Conservation (phyloP, 2,113 vertebrate genomes). For the Percina caprodes region DNA sequence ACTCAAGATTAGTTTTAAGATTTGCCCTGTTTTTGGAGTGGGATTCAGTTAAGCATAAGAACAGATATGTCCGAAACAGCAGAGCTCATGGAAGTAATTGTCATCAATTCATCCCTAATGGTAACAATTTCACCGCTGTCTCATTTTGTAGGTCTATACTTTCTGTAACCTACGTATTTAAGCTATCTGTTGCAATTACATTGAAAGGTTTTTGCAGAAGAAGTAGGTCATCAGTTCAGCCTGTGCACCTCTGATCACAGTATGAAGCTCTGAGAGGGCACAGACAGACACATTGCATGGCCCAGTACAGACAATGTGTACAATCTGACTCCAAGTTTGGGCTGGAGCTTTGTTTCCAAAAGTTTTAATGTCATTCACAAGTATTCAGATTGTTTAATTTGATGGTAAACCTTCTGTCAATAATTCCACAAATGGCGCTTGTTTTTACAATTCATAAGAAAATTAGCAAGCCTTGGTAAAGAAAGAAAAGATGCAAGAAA, state of each 20-base stretch:
- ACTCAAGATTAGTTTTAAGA: conserved; percentile 5
- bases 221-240: conserved; percentile 71
- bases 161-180: conserved; percentile 38
- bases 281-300: neutral
- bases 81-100: neutral
- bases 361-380: neutral
- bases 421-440: neutral
- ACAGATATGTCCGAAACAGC: neutral
- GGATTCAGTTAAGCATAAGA: neutral
- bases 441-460: neutral
- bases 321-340: neutral
- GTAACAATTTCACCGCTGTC: conserved; percentile 1
- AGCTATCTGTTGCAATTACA: conserved; percentile 66
- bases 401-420: neutral
- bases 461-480: neutral
- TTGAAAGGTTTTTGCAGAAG: conserved; percentile 65
- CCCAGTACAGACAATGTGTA: neutral
- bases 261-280: conserved; percentile 2
- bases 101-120: neutral
- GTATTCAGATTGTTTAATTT: neutral
- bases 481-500: neutral
- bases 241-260: conserved; percentile 18
- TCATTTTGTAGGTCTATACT: conserved; percentile 29
- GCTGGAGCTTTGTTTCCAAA: neutral
- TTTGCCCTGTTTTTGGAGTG: neutral